Percentiles rank a stretch among this genome's conserved stretches.
Evolutionary conservation across 2,797 vertebrate genomes (phyloP).

Genomic region (Syngnathus rostellatus): DNA sequence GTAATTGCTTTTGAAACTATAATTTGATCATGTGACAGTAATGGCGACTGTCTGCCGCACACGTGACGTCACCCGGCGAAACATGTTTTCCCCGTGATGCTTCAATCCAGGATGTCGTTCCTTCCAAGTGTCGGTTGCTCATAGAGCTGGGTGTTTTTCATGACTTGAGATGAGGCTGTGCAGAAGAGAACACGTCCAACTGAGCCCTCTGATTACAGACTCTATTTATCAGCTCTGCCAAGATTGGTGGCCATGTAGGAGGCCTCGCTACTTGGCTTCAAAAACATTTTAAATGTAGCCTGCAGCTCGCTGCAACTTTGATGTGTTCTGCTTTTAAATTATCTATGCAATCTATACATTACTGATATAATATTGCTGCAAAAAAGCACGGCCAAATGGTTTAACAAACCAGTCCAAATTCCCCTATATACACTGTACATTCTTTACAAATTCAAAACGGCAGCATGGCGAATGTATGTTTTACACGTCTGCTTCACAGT

Average conservation of each 20-base stretch:
- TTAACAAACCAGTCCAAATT: neutral
- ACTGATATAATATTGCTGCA: slow-evolving; percentile 4
- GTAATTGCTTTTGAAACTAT: slow-evolving; percentile 16
- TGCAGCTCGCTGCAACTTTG: slow-evolving; percentile 15
- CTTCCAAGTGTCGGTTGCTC: slow-evolving; percentile 4
- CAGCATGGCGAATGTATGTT: neutral
- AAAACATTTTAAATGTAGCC: slow-evolving; percentile 28
- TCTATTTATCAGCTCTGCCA: slow-evolving; percentile 29
- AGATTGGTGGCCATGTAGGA: slow-evolving; percentile 17
- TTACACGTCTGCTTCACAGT: neutral
- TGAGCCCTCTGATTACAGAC: slow-evolving; percentile 33
- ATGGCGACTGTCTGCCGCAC: neutral
- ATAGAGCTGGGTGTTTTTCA: neutral
- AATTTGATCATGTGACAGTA: slow-evolving; percentile 10
- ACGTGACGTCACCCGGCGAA: slow-evolving; percentile 20
- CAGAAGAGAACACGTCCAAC: slow-evolving; percentile 14
- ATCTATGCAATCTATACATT: slow-evolving; percentile 25
- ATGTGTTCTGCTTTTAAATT: slow-evolving; percentile 21
- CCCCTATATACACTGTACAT: neutral
- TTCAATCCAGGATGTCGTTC: neutral
- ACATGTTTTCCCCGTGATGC: slow-evolving; percentile 11
- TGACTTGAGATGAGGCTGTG: slow-evolving; percentile 16
- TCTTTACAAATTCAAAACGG: neutral
- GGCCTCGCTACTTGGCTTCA: slow-evolving; percentile 18
- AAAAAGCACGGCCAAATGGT: neutral